phyloP scores from a whole-genome alignment of 2,888 invertebrate species.

The Polyommatus iphigenia region DNA sequence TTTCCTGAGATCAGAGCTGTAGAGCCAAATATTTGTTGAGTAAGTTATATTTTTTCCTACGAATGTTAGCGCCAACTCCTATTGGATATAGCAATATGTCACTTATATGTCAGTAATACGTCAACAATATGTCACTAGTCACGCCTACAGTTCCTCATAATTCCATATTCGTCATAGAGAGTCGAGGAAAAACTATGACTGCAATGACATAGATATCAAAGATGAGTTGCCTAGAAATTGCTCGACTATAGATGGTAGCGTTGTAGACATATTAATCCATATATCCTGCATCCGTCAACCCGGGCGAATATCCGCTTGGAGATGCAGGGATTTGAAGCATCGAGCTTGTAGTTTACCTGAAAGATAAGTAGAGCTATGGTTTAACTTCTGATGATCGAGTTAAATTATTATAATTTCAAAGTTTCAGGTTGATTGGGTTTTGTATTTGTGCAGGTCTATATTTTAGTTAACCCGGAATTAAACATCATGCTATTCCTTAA shows the following conservation, averaged over 20 bases:
- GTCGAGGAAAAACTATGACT: slow-evolving; percentile 17
- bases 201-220: slow-evolving; percentile 37
- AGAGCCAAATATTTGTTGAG: neutral
- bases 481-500: no score
- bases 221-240: slow-evolving; percentile 40
- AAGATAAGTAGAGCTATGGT: no score
- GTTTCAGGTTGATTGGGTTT: no score
- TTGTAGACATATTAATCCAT: slow-evolving; percentile 35
- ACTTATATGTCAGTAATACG: neutral
- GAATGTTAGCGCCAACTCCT: neutral
- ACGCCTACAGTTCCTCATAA: slow-evolving; percentile 25
- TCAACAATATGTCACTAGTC: neutral
- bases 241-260: slow-evolving; percentile 36
- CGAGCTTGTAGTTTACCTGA: no score
- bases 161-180: slow-evolving; percentile 26
- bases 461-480: no score
- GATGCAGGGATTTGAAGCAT: neutral
- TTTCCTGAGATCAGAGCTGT: neutral
- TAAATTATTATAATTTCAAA: no score
- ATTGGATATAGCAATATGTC: neutral
- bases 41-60: neutral
- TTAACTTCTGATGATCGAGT: no score
- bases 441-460: no score
- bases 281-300: slow-evolving; percentile 34
- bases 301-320: slow-evolving; percentile 23